Evolutionary conservation across 2,888 invertebrate species (phyloP).

Genomic region (Junonia oenone): DNA sequence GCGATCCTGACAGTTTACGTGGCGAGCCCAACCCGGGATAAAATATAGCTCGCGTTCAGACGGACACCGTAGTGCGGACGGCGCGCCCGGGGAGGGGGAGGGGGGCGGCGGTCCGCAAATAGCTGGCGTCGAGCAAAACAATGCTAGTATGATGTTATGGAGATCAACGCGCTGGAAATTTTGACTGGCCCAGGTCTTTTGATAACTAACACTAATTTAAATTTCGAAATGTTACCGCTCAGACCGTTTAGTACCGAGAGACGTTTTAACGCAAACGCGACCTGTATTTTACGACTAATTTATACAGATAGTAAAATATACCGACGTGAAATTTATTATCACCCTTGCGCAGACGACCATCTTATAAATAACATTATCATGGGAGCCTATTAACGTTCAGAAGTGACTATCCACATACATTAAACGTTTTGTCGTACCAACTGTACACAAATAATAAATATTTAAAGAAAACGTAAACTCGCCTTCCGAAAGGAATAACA

Average conservation of each 20-base stretch:
- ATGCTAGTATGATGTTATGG: conserved; percentile 73
- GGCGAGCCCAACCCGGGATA: conserved; percentile 70
- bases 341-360: neutral
- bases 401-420: neutral
- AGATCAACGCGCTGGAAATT: conserved; percentile 41
- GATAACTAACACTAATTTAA: neutral
- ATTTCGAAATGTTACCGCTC: neutral
- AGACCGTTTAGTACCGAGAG: neutral
- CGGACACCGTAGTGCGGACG: conserved; percentile 62
- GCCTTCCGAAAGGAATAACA: conserved; percentile 3
- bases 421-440: neutral
- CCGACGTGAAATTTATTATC: neutral
- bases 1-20: conserved; percentile 75
- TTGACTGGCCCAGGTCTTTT: conserved; percentile 25
- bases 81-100: conserved; percentile 32
- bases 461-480: conserved; percentile 1
- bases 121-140: conserved; percentile 73
- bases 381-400: neutral
- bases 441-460: conserved; percentile 2
- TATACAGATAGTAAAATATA: neutral
- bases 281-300: neutral
- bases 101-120: conserved; percentile 60
- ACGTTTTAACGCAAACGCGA: neutral
- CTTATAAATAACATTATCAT: neutral
- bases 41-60: conserved; percentile 76